phyloP scores from a whole-genome alignment of 2,113 vertebrate genomes.

The Isurus oxyrinchus region DNA sequence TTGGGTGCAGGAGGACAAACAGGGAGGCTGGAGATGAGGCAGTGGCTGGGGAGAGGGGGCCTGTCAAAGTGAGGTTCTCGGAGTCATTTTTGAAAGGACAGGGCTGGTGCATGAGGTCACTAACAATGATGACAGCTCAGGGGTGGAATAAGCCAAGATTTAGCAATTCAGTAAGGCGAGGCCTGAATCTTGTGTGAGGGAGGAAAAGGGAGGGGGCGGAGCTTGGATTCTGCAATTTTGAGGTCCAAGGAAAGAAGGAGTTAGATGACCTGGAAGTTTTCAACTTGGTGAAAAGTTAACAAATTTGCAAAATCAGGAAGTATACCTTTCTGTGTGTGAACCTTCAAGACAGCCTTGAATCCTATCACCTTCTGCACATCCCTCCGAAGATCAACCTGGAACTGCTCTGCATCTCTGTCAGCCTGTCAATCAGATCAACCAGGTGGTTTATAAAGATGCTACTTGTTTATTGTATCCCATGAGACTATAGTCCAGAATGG shows the following conservation, averaged over 20 bases:
- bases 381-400: slow-evolving; percentile 51
- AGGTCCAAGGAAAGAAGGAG: not conserved
- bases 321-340: slow-evolving; percentile 61
- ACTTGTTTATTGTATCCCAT: no score
- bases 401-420: slow-evolving; percentile 54
- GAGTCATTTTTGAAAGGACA: not conserved
- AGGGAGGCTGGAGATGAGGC: not conserved
- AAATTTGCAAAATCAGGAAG: not conserved
- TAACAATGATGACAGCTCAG: not conserved
- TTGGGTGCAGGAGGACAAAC: not conserved
- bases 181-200: not conserved
- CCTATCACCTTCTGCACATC: slow-evolving; percentile 47
- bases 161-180: not conserved
- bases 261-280: not conserved
- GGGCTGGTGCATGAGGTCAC: not conserved
- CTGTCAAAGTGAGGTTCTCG: not conserved
- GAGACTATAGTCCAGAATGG: not conserved
- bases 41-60: not conserved
- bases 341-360: slow-evolving; percentile 57
- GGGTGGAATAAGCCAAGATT: not conserved
- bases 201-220: no score
- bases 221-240: not conserved
- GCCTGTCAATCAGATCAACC: slow-evolving; percentile 45
- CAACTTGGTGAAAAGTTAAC: not conserved
- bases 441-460: not conserved